These are phyloP conservation scores for Drosophila flavopinicola DNA, from an alignment of 2,888 invertebrate species.

Conservation along the genomic window DNA sequence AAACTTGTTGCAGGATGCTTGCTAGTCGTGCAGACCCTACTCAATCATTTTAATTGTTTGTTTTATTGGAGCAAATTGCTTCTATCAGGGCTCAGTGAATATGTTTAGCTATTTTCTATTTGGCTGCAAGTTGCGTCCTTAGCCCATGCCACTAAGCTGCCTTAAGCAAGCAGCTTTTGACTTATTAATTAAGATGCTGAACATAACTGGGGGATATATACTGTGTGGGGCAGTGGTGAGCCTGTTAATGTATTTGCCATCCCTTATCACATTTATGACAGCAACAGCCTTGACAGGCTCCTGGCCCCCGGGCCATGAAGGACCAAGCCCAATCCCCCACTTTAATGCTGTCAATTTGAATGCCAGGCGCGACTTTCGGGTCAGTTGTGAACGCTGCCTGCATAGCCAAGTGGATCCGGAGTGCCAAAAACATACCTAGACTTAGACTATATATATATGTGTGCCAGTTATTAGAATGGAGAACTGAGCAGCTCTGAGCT, in stretches of 20 bases:
- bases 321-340: constrained; percentile 43
- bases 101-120: constrained; percentile 29
- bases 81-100: constrained; percentile 8
- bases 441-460: constrained; percentile 23
- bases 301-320: constrained; percentile 1
- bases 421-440: constrained; percentile 24
- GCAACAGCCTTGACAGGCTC: constrained; percentile 20
- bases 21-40: background rate
- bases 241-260: constrained; percentile 26
- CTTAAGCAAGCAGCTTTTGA: constrained; percentile 61
- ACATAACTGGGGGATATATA: constrained; percentile 1
- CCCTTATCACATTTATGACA: constrained; percentile 78
- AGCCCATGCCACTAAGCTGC: constrained; percentile 35
- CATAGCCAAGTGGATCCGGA: constrained; percentile 57
- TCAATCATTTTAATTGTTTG: constrained; percentile 12
- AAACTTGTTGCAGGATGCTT: background rate
- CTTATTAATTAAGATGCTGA: constrained; percentile 73
- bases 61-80: constrained; percentile 27
- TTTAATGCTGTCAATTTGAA: constrained; percentile 70
- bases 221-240: constrained; percentile 10
- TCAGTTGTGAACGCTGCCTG: constrained; percentile 48
- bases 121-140: constrained; percentile 2
- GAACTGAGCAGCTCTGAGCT: constrained; percentile 12
- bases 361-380: constrained; percentile 57
- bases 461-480: constrained; percentile 45